Evolutionary conservation across 2,888 invertebrate genomes (phyloP).

Genomic region (Drosophila atripex): DNA sequence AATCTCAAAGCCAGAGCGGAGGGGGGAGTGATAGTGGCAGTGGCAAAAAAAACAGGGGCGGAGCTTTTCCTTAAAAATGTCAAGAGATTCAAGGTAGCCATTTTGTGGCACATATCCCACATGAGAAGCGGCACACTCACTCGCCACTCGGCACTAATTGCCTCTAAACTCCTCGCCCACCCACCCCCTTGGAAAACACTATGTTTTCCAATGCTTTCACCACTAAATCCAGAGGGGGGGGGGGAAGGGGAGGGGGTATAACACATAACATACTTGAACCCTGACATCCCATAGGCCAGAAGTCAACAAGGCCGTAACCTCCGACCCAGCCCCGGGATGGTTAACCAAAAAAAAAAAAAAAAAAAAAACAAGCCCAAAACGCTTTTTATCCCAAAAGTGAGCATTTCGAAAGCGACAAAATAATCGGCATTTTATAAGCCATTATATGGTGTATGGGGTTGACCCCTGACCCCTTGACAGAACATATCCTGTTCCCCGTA

Average conservation of each 20-base stretch:
- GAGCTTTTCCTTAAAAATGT: too few species aligned
- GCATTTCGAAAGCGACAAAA: constrained; percentile 68
- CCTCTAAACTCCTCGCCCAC: background rate
- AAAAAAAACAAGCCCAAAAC: too few species aligned
- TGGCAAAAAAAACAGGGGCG: too few species aligned
- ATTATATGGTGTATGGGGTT: constrained; percentile 50
- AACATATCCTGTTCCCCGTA: constrained; percentile 45
- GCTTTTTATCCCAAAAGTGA: constrained; percentile 70
- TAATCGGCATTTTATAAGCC: constrained; percentile 64
- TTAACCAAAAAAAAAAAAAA: background rate
- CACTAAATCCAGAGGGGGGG: constrained; percentile 24
- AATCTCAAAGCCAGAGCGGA: too few species aligned
- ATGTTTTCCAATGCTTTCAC: constrained; percentile 24
- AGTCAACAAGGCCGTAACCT: constrained; percentile 36
- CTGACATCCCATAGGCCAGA: constrained; percentile 41
- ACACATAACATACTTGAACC: constrained; percentile 17
- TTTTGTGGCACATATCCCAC: background rate
- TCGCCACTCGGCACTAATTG: constrained; percentile 22
- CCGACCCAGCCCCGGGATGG: background rate
- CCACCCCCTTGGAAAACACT: background rate
- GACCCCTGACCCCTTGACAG: constrained; percentile 34
- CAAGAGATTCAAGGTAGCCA: too few species aligned
- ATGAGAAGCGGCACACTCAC: background rate
- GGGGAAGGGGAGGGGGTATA: background rate
- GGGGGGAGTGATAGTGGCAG: too few species aligned